phyloP scores from a whole-genome alignment of 1,140 invertebrate species.

The Drosophila mayri region DNA sequence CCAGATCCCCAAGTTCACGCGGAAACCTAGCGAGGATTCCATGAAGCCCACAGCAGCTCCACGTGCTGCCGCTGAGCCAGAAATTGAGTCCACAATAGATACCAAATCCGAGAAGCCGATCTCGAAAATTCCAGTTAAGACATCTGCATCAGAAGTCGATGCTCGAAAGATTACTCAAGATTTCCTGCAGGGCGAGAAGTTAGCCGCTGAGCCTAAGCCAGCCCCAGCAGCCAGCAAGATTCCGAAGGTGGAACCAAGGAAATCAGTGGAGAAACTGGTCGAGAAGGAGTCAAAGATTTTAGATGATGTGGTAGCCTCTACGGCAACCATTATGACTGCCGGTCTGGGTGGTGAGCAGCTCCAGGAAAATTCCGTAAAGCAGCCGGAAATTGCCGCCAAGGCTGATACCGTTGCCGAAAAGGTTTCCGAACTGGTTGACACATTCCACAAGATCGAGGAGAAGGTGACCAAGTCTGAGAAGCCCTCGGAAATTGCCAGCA shows the following conservation, averaged over 20 bases:
- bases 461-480: constrained; percentile 59
- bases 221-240: constrained; percentile 67
- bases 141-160: constrained; percentile 47
- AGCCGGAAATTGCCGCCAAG: constrained; percentile 52
- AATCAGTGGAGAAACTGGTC: constrained; percentile 53
- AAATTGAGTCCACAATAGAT: constrained; percentile 50
- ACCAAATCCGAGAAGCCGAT: constrained; percentile 55
- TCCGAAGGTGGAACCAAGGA: constrained; percentile 71
- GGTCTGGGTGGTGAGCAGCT: constrained; percentile 46
- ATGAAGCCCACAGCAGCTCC: constrained; percentile 70
- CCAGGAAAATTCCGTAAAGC: constrained; percentile 22
- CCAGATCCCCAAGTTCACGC: constrained; percentile 69
- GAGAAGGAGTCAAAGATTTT: constrained; percentile 56
- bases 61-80: constrained; percentile 56
- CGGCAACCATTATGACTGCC: constrained; percentile 65
- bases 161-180: constrained; percentile 72
- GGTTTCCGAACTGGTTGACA: constrained; percentile 59
- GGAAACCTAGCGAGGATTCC: constrained; percentile 57
- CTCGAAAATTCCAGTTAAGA: constrained; percentile 73
- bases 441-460: constrained; percentile 72
- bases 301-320: constrained; percentile 63
- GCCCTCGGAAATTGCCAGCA: constrained; percentile 34
- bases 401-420: constrained; percentile 67
- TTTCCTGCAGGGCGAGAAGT: constrained; percentile 67
- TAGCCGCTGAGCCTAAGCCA: constrained; percentile 52